Evolutionary conservation across 2,113 vertebrate species (phyloP).

Genomic region (Sylvietta virens): DNA sequence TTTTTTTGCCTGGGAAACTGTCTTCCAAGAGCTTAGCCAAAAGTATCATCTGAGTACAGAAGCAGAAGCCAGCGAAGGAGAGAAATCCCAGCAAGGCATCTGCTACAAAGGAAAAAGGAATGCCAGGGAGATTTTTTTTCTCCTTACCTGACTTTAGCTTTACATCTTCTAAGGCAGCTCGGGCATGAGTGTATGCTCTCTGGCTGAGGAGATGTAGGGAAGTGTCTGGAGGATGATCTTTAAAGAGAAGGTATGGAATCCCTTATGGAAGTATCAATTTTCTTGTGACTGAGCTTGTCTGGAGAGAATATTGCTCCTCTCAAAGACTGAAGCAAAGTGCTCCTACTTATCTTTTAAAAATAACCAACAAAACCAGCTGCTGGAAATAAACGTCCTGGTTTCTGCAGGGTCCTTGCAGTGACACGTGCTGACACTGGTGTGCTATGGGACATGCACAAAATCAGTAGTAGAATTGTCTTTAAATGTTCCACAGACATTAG

Average conservation of each 20-base stretch:
- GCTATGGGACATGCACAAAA: background rate
- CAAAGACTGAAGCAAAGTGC: background rate
- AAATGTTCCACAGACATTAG: background rate
- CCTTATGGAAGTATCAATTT: background rate
- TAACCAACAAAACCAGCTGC: background rate
- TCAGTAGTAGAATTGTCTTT: background rate
- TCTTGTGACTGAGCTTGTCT: background rate
- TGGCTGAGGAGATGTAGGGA: background rate
- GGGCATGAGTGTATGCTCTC: background rate
- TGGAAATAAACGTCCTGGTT: background rate
- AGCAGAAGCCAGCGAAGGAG: background rate
- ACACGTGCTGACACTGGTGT: background rate
- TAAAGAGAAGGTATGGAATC: background rate
- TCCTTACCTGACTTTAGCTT: background rate
- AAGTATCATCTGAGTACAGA: background rate
- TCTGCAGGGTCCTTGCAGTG: background rate
- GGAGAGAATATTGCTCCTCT: background rate
- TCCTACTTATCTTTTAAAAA: background rate
- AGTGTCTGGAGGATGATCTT: background rate
- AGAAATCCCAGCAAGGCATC: constrained; percentile 3
- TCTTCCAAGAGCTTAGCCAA: background rate
- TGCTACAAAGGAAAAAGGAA: background rate
- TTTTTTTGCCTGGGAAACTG: background rate
- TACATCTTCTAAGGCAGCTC: background rate
- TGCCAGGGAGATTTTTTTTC: background rate